A percentile compares a stretch with the other conserved stretches of the same genome.
Evolutionary conservation across 2,113 vertebrate species (phyloP).

Genomic region (Cariama cristata): DNA sequence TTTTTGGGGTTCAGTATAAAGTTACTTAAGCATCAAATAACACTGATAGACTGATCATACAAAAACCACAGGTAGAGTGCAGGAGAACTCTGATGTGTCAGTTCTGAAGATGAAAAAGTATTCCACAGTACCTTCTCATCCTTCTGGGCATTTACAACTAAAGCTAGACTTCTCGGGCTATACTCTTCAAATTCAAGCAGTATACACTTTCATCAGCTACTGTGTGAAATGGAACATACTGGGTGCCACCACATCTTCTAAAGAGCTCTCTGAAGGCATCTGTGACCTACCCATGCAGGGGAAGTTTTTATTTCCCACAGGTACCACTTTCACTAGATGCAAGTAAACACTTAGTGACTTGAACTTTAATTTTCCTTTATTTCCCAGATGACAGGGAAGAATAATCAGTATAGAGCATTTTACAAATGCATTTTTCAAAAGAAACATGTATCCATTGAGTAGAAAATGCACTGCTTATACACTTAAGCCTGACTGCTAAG

Average conservation of each 20-base stretch:
- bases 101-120: not conserved
- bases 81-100: not conserved
- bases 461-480: not conserved
- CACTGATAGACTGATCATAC: not conserved
- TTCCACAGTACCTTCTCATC: not conserved
- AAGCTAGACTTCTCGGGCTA: not conserved
- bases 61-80: not conserved
- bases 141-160: not conserved
- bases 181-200: not conserved
- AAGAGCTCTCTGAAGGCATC: not conserved
- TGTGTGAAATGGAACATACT: not conserved
- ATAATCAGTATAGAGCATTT: not conserved
- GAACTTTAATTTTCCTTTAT: not conserved
- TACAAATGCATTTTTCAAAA: not conserved
- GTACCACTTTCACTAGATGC: not conserved
- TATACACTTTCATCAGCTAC: not conserved
- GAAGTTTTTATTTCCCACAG: not conserved
- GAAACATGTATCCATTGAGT: not conserved
- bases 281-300: not conserved
- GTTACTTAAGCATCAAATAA: not conserved
- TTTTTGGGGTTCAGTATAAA: not conserved
- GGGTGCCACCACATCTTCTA: not conserved
- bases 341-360: not conserved
- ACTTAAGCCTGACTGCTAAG: not conserved
- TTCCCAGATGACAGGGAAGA: not conserved